A percentile compares a stretch with the other conserved stretches of the same genome.
Conservation (phyloP, 2,113 vertebrate species). For the Dermatemys mawii region DNA sequence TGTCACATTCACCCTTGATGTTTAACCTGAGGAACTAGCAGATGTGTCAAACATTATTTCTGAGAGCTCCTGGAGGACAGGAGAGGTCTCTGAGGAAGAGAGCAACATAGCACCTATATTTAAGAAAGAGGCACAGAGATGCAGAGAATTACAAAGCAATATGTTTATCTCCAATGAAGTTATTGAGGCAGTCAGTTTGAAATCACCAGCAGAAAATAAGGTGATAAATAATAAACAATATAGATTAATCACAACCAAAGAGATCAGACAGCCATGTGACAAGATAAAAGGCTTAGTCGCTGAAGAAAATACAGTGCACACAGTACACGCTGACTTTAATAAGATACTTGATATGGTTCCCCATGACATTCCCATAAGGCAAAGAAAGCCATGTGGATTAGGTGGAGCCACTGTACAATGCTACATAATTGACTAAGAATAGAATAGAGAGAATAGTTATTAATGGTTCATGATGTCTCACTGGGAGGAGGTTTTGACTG, state of each 20-base stretch:
- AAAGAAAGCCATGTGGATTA: constrained; percentile 29
- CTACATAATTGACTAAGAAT: constrained; percentile 63
- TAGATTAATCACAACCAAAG: not conserved
- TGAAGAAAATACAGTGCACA: constrained; percentile 4
- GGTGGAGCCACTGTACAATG: constrained; percentile 36
- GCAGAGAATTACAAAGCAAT: not conserved
- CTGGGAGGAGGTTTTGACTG: constrained; percentile 56
- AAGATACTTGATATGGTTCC: constrained; percentile 31
- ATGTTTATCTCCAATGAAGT: not conserved
- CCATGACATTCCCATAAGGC: constrained; percentile 24
- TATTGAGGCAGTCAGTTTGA: not conserved
- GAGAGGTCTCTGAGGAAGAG: not conserved
- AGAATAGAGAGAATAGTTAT: constrained; percentile 62
- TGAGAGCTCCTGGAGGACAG: not conserved
- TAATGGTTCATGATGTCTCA: constrained; percentile 66
- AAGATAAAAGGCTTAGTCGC: not conserved
- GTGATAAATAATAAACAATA: not conserved
- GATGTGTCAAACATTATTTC: not conserved
- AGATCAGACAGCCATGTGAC: not conserved
- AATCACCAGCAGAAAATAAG: not conserved
- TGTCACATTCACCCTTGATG: not conserved
- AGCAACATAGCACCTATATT: not conserved
- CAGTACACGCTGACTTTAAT: not conserved
- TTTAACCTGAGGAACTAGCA: constrained; percentile 13
- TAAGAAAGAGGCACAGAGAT: not conserved